phyloP scores from a whole-genome alignment of 2,797 vertebrate genomes.

The Eutrigla gurnardus region DNA sequence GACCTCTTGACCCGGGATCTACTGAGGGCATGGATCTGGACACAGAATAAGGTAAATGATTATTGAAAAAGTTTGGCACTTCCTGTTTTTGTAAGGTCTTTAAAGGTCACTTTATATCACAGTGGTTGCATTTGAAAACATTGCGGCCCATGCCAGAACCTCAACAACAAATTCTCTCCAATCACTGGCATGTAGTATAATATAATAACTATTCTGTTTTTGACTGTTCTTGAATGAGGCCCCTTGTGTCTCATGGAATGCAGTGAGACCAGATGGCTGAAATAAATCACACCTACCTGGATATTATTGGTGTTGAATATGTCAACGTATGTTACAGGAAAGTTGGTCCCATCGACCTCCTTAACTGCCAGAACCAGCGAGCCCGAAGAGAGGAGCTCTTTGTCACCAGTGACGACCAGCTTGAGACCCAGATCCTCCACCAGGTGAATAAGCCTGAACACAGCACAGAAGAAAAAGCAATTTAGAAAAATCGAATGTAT shows the following conservation, averaged over 20 bases:
- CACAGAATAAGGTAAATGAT: background rate
- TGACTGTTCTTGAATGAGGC: background rate
- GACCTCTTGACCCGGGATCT: conserved; percentile 54
- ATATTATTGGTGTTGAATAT: conserved; percentile 83
- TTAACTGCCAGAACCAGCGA: conserved; percentile 88
- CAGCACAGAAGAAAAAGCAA: conserved; percentile 2
- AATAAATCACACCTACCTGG: conserved; percentile 83
- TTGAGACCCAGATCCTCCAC: conserved; percentile 90
- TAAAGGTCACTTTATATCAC: background rate
- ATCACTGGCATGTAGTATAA: background rate
- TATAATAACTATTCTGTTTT: background rate
- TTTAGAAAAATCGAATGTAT: background rate
- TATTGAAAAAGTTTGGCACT: background rate
- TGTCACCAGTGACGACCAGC: conserved; percentile 79
- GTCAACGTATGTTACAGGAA: conserved; percentile 82
- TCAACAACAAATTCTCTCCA: background rate
- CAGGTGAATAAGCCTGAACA: conserved; percentile 86
- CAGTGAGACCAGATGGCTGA: background rate
- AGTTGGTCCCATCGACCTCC: conserved; percentile 82
- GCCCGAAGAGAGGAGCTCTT: conserved; percentile 76
- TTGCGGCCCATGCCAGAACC: background rate
- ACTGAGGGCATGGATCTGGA: conserved; percentile 34
- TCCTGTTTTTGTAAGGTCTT: too few relatives aligned
- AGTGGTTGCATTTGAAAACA: background rate
- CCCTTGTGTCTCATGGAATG: background rate